phyloP scores from a whole-genome alignment of 92 coral and sea anemone species.

The Montipora capitata region DNA sequence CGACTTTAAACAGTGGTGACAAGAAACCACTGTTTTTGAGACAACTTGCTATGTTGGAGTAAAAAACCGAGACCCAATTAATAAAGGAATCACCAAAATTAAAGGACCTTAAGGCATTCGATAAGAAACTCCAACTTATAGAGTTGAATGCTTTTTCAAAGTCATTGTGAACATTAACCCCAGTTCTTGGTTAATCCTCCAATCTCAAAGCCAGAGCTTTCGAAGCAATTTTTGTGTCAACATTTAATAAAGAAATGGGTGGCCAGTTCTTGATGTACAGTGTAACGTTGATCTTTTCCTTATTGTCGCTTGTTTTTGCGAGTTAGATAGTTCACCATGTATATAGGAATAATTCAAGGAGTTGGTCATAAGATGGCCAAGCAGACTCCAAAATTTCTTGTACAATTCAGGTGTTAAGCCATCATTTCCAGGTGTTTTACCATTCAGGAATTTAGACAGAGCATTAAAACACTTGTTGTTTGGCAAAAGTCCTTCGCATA shows the following conservation, averaged over 20 bases:
- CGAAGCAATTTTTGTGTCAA: conserved; percentile 39
- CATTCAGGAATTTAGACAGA: conserved; percentile 8
- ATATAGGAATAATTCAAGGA: no score
- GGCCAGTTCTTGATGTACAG: conserved; percentile 26
- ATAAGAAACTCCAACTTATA: conserved; percentile 11
- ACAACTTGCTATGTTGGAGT: conserved; percentile 28
- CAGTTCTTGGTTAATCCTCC: conserved; percentile 1
- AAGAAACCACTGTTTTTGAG: conserved; percentile 30
- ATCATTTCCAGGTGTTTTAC: conserved; percentile 60
- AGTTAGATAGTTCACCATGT: no score
- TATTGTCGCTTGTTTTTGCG: conserved; percentile 47
- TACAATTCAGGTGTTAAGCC: conserved; percentile 55
- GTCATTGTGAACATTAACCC: conserved; percentile 3
- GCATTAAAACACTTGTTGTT: conserved; percentile 37
- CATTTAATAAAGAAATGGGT: conserved; percentile 45
- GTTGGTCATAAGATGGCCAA: conserved; percentile 32
- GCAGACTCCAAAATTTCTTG: conserved; percentile 52
- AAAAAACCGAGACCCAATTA: conserved; percentile 27
- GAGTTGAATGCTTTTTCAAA: conserved; percentile 53
- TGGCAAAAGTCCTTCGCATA: conserved; percentile 43
- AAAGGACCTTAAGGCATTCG: conserved; percentile 6
- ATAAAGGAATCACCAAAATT: conserved; percentile 10
- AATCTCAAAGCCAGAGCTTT: conserved; percentile 36
- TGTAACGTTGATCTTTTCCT: conserved; percentile 25
- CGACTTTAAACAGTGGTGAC: conserved; percentile 27